These are phyloP conservation scores for Drosophila maculinotata DNA, from an alignment of 2,888 invertebrate genomes.

Conservation along the genomic window DNA sequence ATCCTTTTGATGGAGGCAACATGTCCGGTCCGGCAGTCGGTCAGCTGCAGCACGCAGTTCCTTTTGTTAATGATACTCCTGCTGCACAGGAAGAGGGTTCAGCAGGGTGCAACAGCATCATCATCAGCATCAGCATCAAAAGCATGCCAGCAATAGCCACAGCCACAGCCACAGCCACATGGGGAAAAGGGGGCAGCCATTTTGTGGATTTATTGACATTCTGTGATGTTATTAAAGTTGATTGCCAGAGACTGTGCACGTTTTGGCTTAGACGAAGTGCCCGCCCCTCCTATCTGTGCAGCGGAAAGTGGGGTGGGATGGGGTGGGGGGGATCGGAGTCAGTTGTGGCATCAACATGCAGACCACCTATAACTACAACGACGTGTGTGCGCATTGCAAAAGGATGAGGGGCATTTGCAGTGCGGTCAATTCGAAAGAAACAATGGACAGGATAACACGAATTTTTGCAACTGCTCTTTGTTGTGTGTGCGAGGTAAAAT, in stretches of 20 bases:
- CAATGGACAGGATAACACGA: conserved; percentile 59
- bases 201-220: conserved; percentile 83
- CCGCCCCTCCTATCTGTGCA: conserved; percentile 24
- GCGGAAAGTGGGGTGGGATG: background rate
- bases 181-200: conserved; percentile 57
- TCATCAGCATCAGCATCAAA: conserved; percentile 48
- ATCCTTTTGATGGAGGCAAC: conserved; percentile 30
- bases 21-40: conserved; percentile 42
- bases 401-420: conserved; percentile 45
- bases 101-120: conserved; percentile 24
- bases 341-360: conserved; percentile 65
- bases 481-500: conserved; percentile 27
- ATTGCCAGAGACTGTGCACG: conserved; percentile 77
- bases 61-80: conserved; percentile 80
- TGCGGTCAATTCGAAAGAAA: conserved; percentile 75
- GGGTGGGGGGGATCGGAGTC: conserved; percentile 4
- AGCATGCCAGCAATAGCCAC: conserved; percentile 51
- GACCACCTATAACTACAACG: conserved; percentile 39
- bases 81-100: conserved; percentile 45
- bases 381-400: conserved; percentile 16
- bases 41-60: conserved; percentile 71
- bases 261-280: conserved; percentile 74
- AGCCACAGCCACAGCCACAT: conserved; percentile 35
- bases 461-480: conserved; percentile 37
- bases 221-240: conserved; percentile 83